Evolutionary conservation across 2,888 invertebrate species (phyloP), one percentile per base, ranked within the genome.

Genomic region (Drosophila aldrichi): DNA sequence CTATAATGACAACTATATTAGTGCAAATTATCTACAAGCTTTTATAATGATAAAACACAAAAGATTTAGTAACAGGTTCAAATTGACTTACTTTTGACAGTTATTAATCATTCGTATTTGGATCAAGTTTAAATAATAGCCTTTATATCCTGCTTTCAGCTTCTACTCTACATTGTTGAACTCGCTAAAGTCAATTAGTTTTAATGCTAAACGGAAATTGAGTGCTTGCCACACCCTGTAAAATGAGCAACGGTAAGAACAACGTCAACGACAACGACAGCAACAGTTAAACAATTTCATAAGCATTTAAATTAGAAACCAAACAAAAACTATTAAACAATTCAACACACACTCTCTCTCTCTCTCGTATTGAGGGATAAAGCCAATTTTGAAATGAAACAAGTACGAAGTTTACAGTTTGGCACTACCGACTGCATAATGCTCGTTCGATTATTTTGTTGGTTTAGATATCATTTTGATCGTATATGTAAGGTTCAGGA

Each of bases 231-330:
- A 74, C 70, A 70, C 55, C 75, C 56, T 58, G 44, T 46, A 38
- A 48, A 54, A 29, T 12, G 29, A 46, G 43, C 52, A 46, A 38
- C 49, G 64, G 12, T 20, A 22, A 55, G 38, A 69, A 56, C 38
- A 67, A n/a, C 43, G 58, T 51, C 56, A 64, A 56, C 29, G 62
- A 51, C 56, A 64, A 56, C 29, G 57, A 51, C 38, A 38, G 25
- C 20, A 20, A 43, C 43, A 44, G 41, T 20, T 58, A 44, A 48
- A 38, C 77, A 77, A 67, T 82, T 75, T 61, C 44, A 59, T 55
- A 66, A 52, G 57, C 73, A 76, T 64, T 81, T 74, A 63, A 77
- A 81, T 88, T 88, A 78, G 83, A 79, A 79, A 77, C 74, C 75
- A 52, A 65, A 48, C 44, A 68, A 59, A 59, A 57, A 61, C 49